Percentiles rank a stretch among this genome's conserved stretches.
Conservation (phyloP, 2,113 vertebrate genomes). For the Cettia cetti region DNA sequence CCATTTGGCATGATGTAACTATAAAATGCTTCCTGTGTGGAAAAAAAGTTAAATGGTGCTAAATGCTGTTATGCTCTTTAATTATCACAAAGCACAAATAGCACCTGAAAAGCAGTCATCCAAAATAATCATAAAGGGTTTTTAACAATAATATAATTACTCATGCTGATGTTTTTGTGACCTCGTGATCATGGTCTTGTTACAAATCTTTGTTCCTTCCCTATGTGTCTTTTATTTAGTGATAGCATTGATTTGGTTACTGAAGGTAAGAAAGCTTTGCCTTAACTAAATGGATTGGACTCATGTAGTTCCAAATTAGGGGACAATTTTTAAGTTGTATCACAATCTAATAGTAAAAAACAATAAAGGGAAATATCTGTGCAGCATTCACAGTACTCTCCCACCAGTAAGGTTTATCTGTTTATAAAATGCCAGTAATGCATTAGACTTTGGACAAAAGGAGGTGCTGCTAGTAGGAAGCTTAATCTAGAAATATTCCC, state of each 20-base stretch:
- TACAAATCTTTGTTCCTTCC: background rate
- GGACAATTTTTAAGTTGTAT: background rate
- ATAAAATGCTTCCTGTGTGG: background rate
- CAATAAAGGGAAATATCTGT: background rate
- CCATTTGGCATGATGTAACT: background rate
- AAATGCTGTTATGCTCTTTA: background rate
- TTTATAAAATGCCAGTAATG: background rate
- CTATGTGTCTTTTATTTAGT: background rate
- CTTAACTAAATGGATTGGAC: background rate
- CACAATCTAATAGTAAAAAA: background rate
- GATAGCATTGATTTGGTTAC: background rate
- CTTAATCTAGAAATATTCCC: background rate
- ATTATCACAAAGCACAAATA: background rate
- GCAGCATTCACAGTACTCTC: background rate
- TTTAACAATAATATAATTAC: background rate
- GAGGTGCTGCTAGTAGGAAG: background rate
- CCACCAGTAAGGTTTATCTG: background rate
- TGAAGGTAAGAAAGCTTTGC: background rate
- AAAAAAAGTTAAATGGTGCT: background rate
- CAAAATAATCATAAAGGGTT: background rate
- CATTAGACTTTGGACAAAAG: background rate
- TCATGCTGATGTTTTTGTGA: background rate
- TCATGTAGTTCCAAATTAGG: background rate
- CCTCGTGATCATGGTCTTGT: background rate
- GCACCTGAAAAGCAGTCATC: background rate